Evolutionary conservation across 1,140 invertebrate genomes (phyloP), one percentile per base, ranked within the genome.

Genomic region (Vollenhovia emeryi): DNA sequence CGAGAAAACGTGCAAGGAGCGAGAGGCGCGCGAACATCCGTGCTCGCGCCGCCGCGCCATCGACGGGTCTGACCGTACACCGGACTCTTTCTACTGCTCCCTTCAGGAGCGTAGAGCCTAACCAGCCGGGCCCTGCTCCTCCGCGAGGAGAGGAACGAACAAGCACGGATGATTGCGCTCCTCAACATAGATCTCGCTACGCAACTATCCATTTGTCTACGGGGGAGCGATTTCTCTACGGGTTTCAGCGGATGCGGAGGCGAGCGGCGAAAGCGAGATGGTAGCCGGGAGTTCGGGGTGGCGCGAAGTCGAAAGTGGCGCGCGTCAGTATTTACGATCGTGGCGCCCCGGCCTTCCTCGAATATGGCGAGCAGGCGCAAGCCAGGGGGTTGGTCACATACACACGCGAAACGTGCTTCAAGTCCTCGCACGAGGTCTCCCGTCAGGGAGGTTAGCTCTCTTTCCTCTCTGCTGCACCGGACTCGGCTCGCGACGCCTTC

Each of bases 391-490:
- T 48, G 21, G 11, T 21, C 74, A 57, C 55, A 40, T 18, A 69
- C 55, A 55, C 68, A 66, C 59, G 48, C 68, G 21, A 33, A 48
- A 33, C 64, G 68, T 50, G 43, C 86, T 15, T 18, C 52, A 27
- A 87, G 69, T 52, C 64, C 55, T 89, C 68, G 79, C 87, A 84
- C 88, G 79, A 87, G 88, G 87, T 89, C 7, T 89, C 6, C 27
- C 76, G 86, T 87, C 85, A 64, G 79, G 74, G 66, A 89, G 87
- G 88, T 89, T 89, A 89, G 85, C 74, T 89, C 71, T 68, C 85
- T 76, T n/a, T 82, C 82, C 55, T 79, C 82, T 69, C 45, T 24
- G 43, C 52, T 64, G 33, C 43, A 62, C 15, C 60, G 83, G 13
- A 66, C 62, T 66, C 62, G 36, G 36, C 62, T 66, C 36, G 62